Base-by-base conservation (phyloP, 1,140 invertebrate species). In the Drosophila pachea region DNA sequence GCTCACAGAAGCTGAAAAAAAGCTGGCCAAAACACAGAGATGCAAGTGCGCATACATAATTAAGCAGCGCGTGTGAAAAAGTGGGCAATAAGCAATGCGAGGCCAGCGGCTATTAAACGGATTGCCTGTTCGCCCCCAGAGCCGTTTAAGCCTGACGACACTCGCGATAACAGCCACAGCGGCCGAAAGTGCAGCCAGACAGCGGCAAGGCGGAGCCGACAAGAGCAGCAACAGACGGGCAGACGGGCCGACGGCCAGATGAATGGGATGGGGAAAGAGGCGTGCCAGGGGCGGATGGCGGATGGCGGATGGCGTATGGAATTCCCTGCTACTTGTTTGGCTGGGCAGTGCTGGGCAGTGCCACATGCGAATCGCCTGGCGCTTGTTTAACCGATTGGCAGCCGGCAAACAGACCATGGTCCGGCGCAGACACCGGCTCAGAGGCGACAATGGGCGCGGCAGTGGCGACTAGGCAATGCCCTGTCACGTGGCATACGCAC, bases 381-480 rank as follows among this genome's bases (percentile, higher is more conserved):
- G 78, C 79, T 84, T 84, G 65, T 79, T 79, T 84, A 83, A 84
- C 79, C 79, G 84, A 78, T 84, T 79, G 79, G 68, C 68, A 76
- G 81, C 12, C 64, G 52, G 71, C 70, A 73, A 73, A 72, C 77
- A 81, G 76, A 69, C 73, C 71, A 49, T 42, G 35, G 31, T 29
- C 48, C 48, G 48, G 33, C 49, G 35, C 49, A 33, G 48, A 31
- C 33, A 31, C 36, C 8, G 42, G 31, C 14, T 5, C 47, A 14
- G 33, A 52, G 11, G 11, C 22, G 32, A 55, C 32, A 22, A 45
- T 9, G 54, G 14, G 29, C 8, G 12, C 4, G 53, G 59, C n/a
- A 40, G 35, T 56, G 48, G n/a, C 22, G 22, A 22, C 22, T 22
- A 22, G 1, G 22, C 22, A 22, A 22, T 22, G 22, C 22, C 22